Percentiles rank a stretch among this genome's conserved stretches.
These are phyloP conservation scores for Gadus chalcogrammus DNA, from an alignment of 2,113 vertebrate genomes.

Conservation along the genomic window DNA sequence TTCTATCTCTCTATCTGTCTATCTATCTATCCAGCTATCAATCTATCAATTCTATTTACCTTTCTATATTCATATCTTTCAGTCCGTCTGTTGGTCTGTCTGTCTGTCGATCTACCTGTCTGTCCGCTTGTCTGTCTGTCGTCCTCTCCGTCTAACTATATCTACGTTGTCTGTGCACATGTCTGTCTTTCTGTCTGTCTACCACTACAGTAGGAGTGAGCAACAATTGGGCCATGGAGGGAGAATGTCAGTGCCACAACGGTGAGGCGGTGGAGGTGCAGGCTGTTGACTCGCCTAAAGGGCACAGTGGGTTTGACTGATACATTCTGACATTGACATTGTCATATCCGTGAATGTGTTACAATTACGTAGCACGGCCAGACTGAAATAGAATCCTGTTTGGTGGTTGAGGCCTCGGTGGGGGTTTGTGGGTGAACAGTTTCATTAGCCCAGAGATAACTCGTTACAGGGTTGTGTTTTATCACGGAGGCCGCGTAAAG, in stretches of 20 bases:
- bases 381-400: not conserved
- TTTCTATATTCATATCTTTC: not conserved
- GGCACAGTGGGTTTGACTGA: not conserved
- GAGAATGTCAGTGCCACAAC: too few relatives aligned
- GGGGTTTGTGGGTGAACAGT: not conserved
- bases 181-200: too few relatives aligned
- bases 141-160: too few relatives aligned
- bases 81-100: too few relatives aligned
- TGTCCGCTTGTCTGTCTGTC: too few relatives aligned
- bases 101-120: too few relatives aligned
- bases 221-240: too few relatives aligned
- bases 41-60: not conserved
- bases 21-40: not conserved
- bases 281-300: not conserved
- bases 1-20: not conserved
- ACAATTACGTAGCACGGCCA: not conserved
- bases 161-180: too few relatives aligned
- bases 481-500: not conserved
- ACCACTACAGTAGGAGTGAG: too few relatives aligned
- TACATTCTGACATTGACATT: not conserved
- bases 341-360: not conserved
- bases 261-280: too few relatives aligned
- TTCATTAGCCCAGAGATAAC: not conserved
- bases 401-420: not conserved
- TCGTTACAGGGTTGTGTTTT: not conserved